These are phyloP conservation scores for Pedicia rivosa DNA, from an alignment of 2,888 invertebrate genomes.

Conservation along the genomic window DNA sequence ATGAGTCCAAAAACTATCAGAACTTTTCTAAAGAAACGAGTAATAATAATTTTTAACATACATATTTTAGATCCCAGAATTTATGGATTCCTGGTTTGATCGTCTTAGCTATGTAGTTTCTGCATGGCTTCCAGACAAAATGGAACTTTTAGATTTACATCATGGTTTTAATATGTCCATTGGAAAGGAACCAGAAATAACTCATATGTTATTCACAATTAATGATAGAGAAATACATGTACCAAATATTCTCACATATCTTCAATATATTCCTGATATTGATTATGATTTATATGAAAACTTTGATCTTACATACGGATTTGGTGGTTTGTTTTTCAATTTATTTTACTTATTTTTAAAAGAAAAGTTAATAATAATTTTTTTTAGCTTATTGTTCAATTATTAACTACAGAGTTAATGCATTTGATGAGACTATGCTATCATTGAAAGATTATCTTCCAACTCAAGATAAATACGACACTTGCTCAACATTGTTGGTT, in stretches of 20 bases:
- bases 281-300: neutral
- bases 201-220: conserved; percentile 1
- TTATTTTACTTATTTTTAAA: too few relatives aligned
- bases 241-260: neutral
- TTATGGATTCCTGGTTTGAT: conserved; percentile 26
- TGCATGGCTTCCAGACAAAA: conserved; percentile 23
- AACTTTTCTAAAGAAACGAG: neutral
- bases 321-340: neutral
- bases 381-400: conserved; percentile 20
- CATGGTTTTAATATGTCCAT: conserved; percentile 23
- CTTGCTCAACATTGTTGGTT: conserved; percentile 16
- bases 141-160: conserved; percentile 24
- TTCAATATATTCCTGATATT: neutral
- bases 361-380: too few relatives aligned
- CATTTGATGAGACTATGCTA: conserved; percentile 27
- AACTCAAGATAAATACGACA: neutral
- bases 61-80: conserved; percentile 20
- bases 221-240: neutral
- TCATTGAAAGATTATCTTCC: conserved; percentile 14
- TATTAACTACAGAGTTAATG: conserved; percentile 27
- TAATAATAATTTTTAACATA: neutral
- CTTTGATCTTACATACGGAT: neutral
- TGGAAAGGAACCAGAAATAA: too few relatives aligned
- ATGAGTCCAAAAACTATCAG: neutral
- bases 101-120: conserved; percentile 28